These are phyloP conservation scores for Callocephalon fimbriatum DNA, from an alignment of 2,113 vertebrate genomes.

Conservation along the genomic window DNA sequence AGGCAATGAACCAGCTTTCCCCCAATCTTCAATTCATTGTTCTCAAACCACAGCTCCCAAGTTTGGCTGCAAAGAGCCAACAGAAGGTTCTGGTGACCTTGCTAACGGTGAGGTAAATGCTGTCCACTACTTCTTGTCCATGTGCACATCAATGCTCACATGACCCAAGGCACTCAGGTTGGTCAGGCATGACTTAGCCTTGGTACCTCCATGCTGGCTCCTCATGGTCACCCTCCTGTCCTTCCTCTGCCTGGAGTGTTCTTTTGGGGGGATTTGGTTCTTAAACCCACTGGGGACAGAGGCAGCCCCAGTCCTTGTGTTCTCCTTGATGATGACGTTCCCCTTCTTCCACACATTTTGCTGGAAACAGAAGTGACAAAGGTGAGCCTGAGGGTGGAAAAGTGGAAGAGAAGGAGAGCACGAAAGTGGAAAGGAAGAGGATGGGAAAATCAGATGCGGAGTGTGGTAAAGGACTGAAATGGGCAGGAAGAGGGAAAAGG, in stretches of 20 bases:
- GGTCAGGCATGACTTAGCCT: not conserved
- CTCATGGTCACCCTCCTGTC: not conserved
- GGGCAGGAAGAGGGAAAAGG: too few species aligned
- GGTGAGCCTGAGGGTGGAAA: not conserved
- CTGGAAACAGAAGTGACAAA: not conserved
- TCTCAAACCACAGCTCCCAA: not conserved
- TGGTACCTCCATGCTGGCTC: not conserved
- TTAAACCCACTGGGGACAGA: fast-evolving
- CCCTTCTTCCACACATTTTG: not conserved
- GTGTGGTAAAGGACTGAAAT: not conserved
- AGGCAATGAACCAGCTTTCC: not conserved
- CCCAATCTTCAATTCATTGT: not conserved
- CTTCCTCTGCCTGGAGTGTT: not conserved
- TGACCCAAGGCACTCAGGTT: not conserved
- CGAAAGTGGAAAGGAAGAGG: not conserved
- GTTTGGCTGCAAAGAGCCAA: not conserved
- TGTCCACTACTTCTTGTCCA: not conserved
- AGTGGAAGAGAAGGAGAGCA: not conserved
- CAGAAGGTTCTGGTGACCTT: fast-evolving
- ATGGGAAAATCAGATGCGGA: not conserved
- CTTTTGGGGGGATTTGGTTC: not conserved
- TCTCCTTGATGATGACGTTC: not conserved
- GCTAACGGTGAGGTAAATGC: not conserved
- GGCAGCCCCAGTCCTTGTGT: too few species aligned
- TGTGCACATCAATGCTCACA: not conserved